Conservation (phyloP, 2,888 invertebrate species). For the Scaptomyza cyrtandrae region DNA sequence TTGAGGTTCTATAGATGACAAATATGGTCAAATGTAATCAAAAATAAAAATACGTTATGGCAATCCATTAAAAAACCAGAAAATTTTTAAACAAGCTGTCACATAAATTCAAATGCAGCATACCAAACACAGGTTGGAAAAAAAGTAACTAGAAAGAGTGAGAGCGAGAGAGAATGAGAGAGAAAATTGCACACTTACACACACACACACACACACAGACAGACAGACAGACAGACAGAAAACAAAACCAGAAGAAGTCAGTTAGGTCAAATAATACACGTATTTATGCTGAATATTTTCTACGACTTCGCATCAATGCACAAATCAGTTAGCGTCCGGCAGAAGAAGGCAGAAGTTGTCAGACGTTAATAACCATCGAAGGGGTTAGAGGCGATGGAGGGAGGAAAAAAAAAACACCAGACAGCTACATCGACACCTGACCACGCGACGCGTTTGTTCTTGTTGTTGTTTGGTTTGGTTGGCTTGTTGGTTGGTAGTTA, state of each 20-base stretch:
- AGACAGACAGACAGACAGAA: neutral
- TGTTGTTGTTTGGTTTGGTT: constrained; percentile 35
- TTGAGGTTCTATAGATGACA: neutral
- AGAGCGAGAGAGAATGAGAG: constrained; percentile 1
- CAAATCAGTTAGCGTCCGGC: constrained; percentile 78
- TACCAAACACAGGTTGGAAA: neutral
- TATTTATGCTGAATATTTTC: constrained; percentile 77
- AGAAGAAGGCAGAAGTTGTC: constrained; percentile 46
- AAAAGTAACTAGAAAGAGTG: neutral
- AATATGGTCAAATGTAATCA: neutral
- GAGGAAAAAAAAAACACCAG: constrained; percentile 12
- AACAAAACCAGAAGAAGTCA: neutral
- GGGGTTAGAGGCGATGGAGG: constrained; percentile 18
- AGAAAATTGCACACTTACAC: constrained; percentile 13
- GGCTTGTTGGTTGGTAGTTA: constrained; percentile 13
- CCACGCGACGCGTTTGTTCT: constrained; percentile 33
- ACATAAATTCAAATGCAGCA: neutral
- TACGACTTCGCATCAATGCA: constrained; percentile 78
- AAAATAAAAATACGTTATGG: neutral
- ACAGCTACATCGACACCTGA: constrained; percentile 74
- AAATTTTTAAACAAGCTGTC: neutral
- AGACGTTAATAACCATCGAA: constrained; percentile 41
- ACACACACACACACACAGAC: neutral
- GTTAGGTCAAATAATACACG: constrained; percentile 27
- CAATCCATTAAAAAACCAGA: neutral